These are phyloP conservation scores for Hedychridium roseum DNA, from an alignment of 2,888 invertebrate genomes.

Conservation along the genomic window DNA sequence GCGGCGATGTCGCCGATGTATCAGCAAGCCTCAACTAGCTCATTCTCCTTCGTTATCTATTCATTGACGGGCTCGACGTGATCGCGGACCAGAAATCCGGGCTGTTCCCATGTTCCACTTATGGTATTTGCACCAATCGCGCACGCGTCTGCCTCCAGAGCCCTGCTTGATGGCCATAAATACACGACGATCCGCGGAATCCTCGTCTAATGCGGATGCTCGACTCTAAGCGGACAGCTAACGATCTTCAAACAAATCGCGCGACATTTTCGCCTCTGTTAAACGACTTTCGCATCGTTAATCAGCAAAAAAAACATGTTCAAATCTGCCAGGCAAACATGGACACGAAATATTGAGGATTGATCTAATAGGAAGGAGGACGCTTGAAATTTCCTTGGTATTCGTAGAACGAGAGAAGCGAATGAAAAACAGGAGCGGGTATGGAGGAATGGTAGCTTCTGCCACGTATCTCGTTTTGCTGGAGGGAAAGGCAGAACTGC, in stretches of 20 bases:
- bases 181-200: not conserved
- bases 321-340: too few relatives aligned
- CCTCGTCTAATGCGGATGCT: not conserved
- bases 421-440: too few relatives aligned
- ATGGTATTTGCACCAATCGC: constrained; percentile 47
- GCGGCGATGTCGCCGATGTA: constrained; percentile 61
- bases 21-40: constrained; percentile 61
- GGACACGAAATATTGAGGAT: too few relatives aligned
- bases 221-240: constrained; percentile 16
- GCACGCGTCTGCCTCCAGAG: constrained; percentile 47
- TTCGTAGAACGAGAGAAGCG: too few relatives aligned
- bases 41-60: constrained; percentile 62
- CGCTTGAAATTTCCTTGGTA: too few relatives aligned
- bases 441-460: too few relatives aligned
- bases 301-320: too few relatives aligned
- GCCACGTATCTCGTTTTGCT: too few relatives aligned
- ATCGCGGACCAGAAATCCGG: constrained; percentile 60
- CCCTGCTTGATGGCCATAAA: constrained; percentile 35
- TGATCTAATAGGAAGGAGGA: too few relatives aligned
- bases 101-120: constrained; percentile 61
- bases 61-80: constrained; percentile 60
- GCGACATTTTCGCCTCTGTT: constrained; percentile 27
- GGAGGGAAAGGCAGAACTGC: too few relatives aligned
- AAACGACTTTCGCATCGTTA: too few relatives aligned
- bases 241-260: constrained; percentile 42